Evolutionary conservation across 2,888 invertebrate genomes (phyloP), one percentile per base, ranked within the genome.

Genomic region (Galerucella nymphaeae): DNA sequence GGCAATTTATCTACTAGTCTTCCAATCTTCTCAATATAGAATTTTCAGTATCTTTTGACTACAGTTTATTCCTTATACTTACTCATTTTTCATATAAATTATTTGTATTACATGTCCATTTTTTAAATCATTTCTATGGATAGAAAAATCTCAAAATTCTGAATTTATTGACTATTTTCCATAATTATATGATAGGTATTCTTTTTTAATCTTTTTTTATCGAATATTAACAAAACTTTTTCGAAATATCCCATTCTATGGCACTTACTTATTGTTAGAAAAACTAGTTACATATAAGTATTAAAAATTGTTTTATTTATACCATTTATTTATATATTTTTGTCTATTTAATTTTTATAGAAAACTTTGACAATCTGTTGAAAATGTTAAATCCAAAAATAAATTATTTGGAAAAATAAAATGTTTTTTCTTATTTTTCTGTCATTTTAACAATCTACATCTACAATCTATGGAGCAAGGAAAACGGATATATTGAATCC

Each of bases 311-410:
- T 42, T 63, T 61, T 57, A 63, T 70, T 69, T 69, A 62, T 62
- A 58, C 63, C 55, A 70, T 57, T 70, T 70, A 70, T 70, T 70
- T 48, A 62, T 63, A 20, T 30, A 62, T 61, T 63, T 63, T 38
- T n/a, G 41, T 42, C 23, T 57, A 30, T 30, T 53, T 53, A 50
- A 48, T 65, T 66, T 70, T 55, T 66, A 67, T 73, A 73, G 66
- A 66, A 61, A 59, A 63, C 63, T 62, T 62, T 63, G 73, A 73
- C 73, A 73, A 73, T 73, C 73, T 70, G 70, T 70, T 70, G 50
- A 64, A 64, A 50, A 70, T 63, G 70, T 70, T 70, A 63, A 64
- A 45, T 64, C 64, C 69, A 70, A 57, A 63, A 57, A 57, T 45
- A 57, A 69, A 63, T 20, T 70, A 70, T 70, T 68, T 68, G 48